Percentiles rank a stretch among this genome's conserved stretches.
Evolutionary conservation across 2,797 vertebrate genomes (phyloP).

Genomic region (Melanotaenia parkinsoni): DNA sequence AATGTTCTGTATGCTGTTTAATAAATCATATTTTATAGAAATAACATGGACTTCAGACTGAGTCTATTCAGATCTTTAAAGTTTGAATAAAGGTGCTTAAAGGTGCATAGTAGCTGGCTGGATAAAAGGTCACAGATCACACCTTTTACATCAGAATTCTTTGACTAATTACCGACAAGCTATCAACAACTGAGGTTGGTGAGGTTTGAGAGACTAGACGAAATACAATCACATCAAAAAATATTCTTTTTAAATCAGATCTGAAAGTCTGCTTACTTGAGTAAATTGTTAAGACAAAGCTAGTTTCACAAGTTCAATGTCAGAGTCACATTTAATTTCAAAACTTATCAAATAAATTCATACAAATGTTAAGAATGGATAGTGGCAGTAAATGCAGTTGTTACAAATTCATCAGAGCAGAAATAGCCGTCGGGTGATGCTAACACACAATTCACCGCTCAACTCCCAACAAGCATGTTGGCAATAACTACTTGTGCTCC

Average conservation of each 20-base stretch:
- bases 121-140: background rate
- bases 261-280: conserved; percentile 13
- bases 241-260: background rate
- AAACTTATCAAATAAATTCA: conserved; percentile 93
- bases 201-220: background rate
- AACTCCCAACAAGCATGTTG: conserved; percentile 49
- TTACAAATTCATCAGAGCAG: conserved; percentile 93
- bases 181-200: background rate
- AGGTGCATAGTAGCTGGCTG: background rate
- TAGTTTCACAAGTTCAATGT: conserved; percentile 84
- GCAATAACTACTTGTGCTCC: conserved; percentile 32
- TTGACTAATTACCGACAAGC: background rate
- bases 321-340: conserved; percentile 99
- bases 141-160: background rate
- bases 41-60: conserved; percentile 29
- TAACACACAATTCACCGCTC: conserved; percentile 38
- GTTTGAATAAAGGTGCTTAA: background rate
- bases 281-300: conserved; percentile 71
- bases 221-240: background rate
- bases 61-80: background rate
- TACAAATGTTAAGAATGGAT: conserved; percentile 98
- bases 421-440: conserved; percentile 78
- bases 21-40: conserved; percentile 81
- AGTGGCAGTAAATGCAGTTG: conserved; percentile 93
- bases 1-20: conserved; percentile 67